Evolutionary conservation across 2,888 invertebrate genomes (phyloP).

Genomic region (Peribatodes rhomboidaria): DNA sequence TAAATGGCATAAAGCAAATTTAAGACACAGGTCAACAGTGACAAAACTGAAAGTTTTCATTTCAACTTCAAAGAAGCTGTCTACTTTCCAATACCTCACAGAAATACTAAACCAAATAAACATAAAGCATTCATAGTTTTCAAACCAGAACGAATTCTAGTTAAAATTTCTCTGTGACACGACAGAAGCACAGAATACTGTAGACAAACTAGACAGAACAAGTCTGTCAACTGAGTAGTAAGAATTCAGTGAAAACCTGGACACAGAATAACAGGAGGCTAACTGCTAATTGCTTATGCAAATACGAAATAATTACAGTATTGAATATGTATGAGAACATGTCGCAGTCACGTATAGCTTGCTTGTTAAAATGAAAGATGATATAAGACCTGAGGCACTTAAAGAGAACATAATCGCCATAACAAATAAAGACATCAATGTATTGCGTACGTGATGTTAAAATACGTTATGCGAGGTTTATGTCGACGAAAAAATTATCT

Average conservation of each 20-base stretch:
- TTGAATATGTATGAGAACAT: conserved; percentile 36
- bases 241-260: conserved; percentile 18
- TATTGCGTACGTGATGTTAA: conserved; percentile 21
- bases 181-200: conserved; percentile 4
- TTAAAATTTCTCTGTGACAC: conserved; percentile 5
- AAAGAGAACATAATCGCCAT: conserved; percentile 36
- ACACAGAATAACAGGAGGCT: conserved; percentile 22
- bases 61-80: background rate
- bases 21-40: background rate
- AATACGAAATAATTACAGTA: conserved; percentile 36
- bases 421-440: conserved; percentile 36
- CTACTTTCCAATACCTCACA: conserved; percentile 3
- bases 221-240: conserved; percentile 15
- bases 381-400: conserved; percentile 38
- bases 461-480: conserved; percentile 6
- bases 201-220: conserved; percentile 12
- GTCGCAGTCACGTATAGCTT: conserved; percentile 31
- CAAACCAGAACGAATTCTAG: conserved; percentile 11
- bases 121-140: background rate
- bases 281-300: conserved; percentile 36
- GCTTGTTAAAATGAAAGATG: conserved; percentile 36
- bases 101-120: background rate
- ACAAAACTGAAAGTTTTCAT: background rate
- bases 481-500: background rate
- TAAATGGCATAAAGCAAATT: too few relatives aligned